A percentile compares a stretch with the other conserved stretches of the same genome.
These are phyloP conservation scores for Ficedula albicollis DNA, from an alignment of 2,797 vertebrate species.

Conservation along the genomic window DNA sequence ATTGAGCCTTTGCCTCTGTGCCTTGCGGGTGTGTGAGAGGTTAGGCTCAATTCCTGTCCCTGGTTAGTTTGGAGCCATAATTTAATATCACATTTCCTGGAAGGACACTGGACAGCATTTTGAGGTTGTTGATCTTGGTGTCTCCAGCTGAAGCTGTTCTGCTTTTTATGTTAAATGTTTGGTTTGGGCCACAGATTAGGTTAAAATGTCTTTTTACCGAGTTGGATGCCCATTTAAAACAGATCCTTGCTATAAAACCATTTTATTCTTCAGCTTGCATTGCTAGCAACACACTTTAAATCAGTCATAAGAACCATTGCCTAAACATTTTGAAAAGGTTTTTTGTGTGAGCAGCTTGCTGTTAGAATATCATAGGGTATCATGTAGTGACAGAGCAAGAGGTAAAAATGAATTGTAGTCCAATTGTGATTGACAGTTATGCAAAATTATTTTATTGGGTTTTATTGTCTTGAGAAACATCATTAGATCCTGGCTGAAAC, in stretches of 20 bases:
- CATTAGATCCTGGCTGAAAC: background rate
- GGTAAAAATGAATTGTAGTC: background rate
- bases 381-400: background rate
- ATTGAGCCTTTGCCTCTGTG: background rate
- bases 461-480: background rate
- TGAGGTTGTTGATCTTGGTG: background rate
- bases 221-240: background rate
- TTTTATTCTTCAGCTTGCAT: background rate
- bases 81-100: background rate
- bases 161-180: background rate
- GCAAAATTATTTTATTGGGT: background rate
- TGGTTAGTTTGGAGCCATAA: background rate
- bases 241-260: background rate
- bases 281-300: background rate
- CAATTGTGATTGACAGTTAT: background rate
- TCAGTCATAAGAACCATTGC: background rate
- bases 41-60: background rate
- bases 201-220: background rate
- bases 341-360: background rate
- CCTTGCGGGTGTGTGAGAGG: fast-evolving
- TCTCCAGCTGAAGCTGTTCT: background rate
- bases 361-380: background rate
- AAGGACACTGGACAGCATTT: background rate
- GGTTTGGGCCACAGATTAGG: background rate
- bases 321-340: background rate